Evolutionary conservation across 1,140 invertebrate genomes (phyloP).

Genomic region (Theocolax elegans): DNA sequence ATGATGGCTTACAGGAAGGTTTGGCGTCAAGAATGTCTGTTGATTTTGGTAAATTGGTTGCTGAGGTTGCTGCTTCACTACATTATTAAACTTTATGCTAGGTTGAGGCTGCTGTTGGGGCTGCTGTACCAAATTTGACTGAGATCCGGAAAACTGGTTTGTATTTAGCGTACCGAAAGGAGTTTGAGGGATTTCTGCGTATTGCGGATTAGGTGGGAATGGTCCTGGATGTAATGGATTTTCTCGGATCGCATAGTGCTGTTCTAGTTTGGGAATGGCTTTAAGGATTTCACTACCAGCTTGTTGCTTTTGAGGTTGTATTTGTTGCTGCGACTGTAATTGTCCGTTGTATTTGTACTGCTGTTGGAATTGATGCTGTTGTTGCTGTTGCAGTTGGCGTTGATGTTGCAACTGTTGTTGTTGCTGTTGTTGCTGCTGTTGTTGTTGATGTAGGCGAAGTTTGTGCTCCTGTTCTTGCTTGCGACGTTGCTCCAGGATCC

Average conservation of each 20-base stretch:
- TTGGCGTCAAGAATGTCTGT: constrained; percentile 38
- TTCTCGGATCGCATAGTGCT: constrained; percentile 71
- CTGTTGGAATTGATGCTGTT: constrained; percentile 58
- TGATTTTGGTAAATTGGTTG: constrained; percentile 61
- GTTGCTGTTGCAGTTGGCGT: constrained; percentile 61
- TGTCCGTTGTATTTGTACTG: constrained; percentile 49
- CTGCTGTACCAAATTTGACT: constrained; percentile 59
- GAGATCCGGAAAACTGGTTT: constrained; percentile 50
- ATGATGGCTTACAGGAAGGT: constrained; percentile 61
- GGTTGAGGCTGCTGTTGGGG: constrained; percentile 40
- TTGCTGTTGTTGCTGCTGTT: constrained; percentile 54
- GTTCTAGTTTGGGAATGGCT: constrained; percentile 79
- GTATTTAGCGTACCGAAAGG: constrained; percentile 38
- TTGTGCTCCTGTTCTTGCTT: constrained; percentile 59
- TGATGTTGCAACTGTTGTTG: constrained; percentile 58
- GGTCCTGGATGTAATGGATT: constrained; percentile 64
- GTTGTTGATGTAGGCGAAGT: constrained; percentile 54
- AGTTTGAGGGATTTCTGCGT: constrained; percentile 27
- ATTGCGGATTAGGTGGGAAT: constrained; percentile 57
- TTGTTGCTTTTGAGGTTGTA: constrained; percentile 64
- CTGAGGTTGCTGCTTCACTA: constrained; percentile 52
- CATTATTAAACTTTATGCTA: constrained; percentile 59
- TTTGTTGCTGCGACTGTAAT: constrained; percentile 52
- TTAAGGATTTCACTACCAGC: constrained; percentile 77
- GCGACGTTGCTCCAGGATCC: constrained; percentile 49